A percentile compares a stretch with the other conserved stretches of the same genome.
phyloP scores from a whole-genome alignment of 1,140 invertebrate species.

The Chelonus insularis region DNA sequence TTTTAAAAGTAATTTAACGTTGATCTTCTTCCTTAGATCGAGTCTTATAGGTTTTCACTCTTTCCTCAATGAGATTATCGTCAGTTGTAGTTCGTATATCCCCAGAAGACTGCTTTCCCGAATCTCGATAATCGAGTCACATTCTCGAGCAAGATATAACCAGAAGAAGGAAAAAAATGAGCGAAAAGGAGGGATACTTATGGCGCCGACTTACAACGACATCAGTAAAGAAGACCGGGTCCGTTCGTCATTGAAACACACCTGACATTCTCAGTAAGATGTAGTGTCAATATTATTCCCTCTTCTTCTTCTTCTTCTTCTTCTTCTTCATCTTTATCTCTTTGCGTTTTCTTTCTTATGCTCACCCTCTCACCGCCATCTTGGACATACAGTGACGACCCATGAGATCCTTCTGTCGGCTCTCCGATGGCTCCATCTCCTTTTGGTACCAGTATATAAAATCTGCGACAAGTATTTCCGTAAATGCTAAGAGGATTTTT shows the following conservation, averaged over 20 bases:
- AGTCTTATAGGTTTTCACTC: too few relatives aligned
- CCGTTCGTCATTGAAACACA: slow-evolving; percentile 48
- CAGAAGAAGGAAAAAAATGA: slow-evolving; percentile 18
- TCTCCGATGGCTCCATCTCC: slow-evolving; percentile 12
- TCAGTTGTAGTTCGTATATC: not conserved
- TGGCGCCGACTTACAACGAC: slow-evolving; percentile 50
- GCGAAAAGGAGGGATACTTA: slow-evolving; percentile 36
- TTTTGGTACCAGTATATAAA: slow-evolving; percentile 15
- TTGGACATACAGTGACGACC: slow-evolving; percentile 7
- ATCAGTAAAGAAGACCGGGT: slow-evolving; percentile 50
- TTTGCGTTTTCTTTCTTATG: not conserved
- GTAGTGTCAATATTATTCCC: slow-evolving; percentile 40
- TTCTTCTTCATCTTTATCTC: not conserved
- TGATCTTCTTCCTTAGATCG: not conserved
- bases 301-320: too few relatives aligned
- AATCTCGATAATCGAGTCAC: slow-evolving; percentile 44
- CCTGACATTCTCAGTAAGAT: slow-evolving; percentile 39
- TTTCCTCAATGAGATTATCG: slow-evolving; percentile 9
- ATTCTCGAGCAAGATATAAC: slow-evolving; percentile 37
- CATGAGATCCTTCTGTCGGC: slow-evolving; percentile 7
- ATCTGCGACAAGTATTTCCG: slow-evolving; percentile 12
- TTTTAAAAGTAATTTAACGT: too few relatives aligned
- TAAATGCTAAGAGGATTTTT: slow-evolving; percentile 6
- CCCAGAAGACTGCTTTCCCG: slow-evolving; percentile 12
- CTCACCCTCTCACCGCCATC: not conserved